phyloP scores from a whole-genome alignment of 2,888 invertebrate genomes.

The Cataglyphis livida region DNA sequence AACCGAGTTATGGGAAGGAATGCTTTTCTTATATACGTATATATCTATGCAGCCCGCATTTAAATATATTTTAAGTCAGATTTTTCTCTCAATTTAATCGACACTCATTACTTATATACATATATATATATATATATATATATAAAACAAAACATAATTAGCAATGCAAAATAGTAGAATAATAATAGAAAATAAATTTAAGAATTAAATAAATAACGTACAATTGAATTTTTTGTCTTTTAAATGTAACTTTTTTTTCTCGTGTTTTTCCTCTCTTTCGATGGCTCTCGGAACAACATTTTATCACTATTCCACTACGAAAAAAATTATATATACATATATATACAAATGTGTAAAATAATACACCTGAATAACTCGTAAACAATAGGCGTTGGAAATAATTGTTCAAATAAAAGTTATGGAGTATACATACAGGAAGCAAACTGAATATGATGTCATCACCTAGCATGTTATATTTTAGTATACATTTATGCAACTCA shows the following conservation, averaged over 20 bases:
- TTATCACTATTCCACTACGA: background rate
- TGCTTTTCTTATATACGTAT: background rate
- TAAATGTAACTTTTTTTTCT: background rate
- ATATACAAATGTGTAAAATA: background rate
- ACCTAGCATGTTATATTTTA: too few relatives aligned
- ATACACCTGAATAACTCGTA: too few relatives aligned
- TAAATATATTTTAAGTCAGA: background rate
- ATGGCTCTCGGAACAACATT: background rate
- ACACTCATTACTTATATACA: background rate
- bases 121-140: background rate
- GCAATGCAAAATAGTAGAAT: background rate
- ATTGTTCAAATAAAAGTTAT: too few relatives aligned
- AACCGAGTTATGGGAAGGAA: conserved; percentile 5
- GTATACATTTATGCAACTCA: too few relatives aligned
- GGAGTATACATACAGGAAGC: too few relatives aligned
- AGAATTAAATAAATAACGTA: background rate
- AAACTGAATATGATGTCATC: too few relatives aligned
- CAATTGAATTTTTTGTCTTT: background rate
- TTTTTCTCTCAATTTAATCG: background rate
- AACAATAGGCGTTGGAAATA: too few relatives aligned
- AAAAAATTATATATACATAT: background rate
- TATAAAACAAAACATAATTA: background rate
- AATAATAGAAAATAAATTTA: background rate
- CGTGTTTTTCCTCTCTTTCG: background rate
- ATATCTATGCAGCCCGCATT: background rate